Evolutionary conservation across 2,797 vertebrate species (phyloP), one percentile per base, ranked within the genome.

Genomic region (Esox masquinongy): DNA sequence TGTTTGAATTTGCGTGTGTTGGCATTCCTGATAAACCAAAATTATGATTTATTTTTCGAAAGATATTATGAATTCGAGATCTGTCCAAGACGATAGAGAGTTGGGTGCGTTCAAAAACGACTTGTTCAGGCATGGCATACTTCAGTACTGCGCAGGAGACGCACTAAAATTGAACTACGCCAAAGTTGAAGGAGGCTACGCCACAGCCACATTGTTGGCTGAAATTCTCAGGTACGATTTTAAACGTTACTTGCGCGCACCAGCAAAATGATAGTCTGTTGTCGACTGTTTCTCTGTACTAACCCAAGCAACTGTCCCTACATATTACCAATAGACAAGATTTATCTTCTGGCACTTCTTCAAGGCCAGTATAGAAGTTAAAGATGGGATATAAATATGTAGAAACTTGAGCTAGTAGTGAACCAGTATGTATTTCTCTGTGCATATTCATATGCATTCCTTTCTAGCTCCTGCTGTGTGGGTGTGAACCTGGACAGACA

Each of bases 391-490:
- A 53, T 53, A 47, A 12, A 56, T 56, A 9, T 56, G 2, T 56
- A n/a, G 8, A 50, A 50, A 50, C 49, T 50, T 50, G 14, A 50
- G 49, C 14, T 16, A 11, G 12, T 22, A 22, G 51, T 24, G 64
- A 11, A 11, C 14, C 34, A 24, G 43, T 19, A 66, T n/a, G 17
- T 29, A 51, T 68, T n/a, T 64, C 8, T 47, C n/a, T 12, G 12
- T 39, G 15, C 16, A 19, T 47, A 7, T 16, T n/a, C 16, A 66
- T 56, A 24, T 71, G 16, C 43, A 2, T 71, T 64, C 66, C 26
- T 50, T 82, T 87, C 75, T 83, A 99, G 96, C 81, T 92, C 92
- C 66, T 97, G 95, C 83, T 98, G 97, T 89, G 95, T 97, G 50
- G 96, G 94, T 59, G 88, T 94, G 75, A 94, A 97, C 16, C 91